These are phyloP conservation scores for Graphium colonna DNA, from an alignment of 2,888 invertebrate genomes.

Conservation along the genomic window DNA sequence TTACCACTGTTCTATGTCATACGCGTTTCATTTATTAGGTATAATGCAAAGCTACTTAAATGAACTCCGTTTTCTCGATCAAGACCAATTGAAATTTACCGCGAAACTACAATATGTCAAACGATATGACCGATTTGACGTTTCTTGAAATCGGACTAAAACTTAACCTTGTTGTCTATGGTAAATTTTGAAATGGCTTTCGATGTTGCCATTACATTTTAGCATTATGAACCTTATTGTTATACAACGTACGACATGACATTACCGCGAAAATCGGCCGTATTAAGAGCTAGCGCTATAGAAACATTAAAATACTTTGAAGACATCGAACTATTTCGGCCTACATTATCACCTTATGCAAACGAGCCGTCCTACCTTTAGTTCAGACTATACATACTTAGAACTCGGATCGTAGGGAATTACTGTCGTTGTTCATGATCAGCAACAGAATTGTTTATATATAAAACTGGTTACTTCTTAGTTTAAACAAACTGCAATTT, in stretches of 20 bases:
- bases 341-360: constrained; percentile 58
- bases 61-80: no score
- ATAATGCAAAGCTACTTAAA: background rate
- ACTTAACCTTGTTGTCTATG: background rate
- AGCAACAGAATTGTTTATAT: no score
- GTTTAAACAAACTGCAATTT: no score
- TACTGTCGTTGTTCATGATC: no score
- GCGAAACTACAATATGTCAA: no score
- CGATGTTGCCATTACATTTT: background rate
- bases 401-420: constrained; percentile 19
- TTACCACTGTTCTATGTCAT: constrained; percentile 22
- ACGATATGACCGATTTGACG: no score
- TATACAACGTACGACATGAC: constrained; percentile 9
- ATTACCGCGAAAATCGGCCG: constrained; percentile 31
- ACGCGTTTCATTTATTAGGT: background rate
- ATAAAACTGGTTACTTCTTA: no score
- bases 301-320: constrained; percentile 71
- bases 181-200: background rate
- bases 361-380: constrained; percentile 49
- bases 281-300: constrained; percentile 53
- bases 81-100: no score
- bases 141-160: no score
- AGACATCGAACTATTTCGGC: constrained; percentile 69
- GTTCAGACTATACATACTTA: constrained; percentile 54
- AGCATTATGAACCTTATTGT: background rate